A percentile compares a stretch with the other conserved stretches of the same genome.
phyloP scores from a whole-genome alignment of 2,113 vertebrate genomes.

The Poeciliopsis prolifica region DNA sequence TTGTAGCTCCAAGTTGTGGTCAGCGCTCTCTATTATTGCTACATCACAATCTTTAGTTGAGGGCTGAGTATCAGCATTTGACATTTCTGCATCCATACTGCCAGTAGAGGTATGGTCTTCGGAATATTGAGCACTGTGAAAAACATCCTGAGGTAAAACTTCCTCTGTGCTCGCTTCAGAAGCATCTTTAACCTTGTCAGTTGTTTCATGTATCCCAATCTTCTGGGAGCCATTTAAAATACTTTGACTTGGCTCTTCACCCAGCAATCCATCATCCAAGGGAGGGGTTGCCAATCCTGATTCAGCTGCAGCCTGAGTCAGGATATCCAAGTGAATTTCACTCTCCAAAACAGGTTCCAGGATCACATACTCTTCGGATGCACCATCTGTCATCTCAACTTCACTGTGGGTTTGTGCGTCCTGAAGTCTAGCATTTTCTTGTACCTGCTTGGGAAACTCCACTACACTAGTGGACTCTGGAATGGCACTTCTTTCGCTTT shows the following conservation, averaged over 20 bases:
- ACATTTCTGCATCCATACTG: constrained; percentile 32
- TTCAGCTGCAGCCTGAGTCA: constrained; percentile 68
- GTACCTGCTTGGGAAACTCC: constrained; percentile 41
- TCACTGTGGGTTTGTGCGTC: constrained; percentile 14
- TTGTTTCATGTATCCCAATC: not conserved
- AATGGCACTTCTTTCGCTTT: constrained; percentile 19
- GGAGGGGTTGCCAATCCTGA: constrained; percentile 56
- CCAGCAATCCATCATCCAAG: not conserved
- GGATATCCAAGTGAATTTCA: constrained; percentile 63
- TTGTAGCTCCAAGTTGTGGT: constrained; percentile 45
- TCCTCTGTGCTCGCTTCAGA: constrained; percentile 27
- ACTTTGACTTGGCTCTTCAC: constrained; percentile 19
- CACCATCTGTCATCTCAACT: constrained; percentile 31
- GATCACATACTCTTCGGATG: constrained; percentile 63
- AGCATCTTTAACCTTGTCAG: constrained; percentile 25
- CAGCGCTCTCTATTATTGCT: constrained; percentile 6
- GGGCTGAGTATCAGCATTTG: constrained; percentile 17
- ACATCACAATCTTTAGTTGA: constrained; percentile 23
- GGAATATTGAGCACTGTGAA: constrained; percentile 50
- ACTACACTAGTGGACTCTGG: constrained; percentile 25
- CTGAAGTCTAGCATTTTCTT: constrained; percentile 18
- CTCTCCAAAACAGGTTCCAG: constrained; percentile 56
- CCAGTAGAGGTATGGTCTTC: constrained; percentile 40
- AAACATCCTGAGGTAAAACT: constrained; percentile 13
- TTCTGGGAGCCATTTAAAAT: constrained; percentile 36